Percentiles rank a stretch among this genome's conserved stretches.
These are phyloP conservation scores for Vireo griseus DNA, from an alignment of 2,797 vertebrate genomes.

Conservation along the genomic window DNA sequence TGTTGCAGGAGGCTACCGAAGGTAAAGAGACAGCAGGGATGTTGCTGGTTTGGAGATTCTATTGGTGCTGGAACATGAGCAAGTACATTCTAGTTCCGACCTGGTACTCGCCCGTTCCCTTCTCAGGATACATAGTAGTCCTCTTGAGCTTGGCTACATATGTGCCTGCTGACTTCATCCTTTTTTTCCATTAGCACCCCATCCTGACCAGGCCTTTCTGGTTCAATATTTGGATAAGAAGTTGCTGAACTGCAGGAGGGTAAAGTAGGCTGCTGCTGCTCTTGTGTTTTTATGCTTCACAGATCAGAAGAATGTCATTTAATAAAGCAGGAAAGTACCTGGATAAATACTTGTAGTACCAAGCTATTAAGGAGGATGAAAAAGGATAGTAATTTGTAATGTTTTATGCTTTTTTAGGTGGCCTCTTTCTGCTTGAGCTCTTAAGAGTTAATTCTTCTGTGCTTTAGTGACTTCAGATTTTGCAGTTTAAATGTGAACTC, in stretches of 20 bases:
- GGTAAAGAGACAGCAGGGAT: not conserved
- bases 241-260: not conserved
- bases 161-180: not conserved
- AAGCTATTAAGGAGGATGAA: not conserved
- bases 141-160: rapidly evolving
- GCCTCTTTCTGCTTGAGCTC: not conserved
- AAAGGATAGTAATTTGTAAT: not conserved
- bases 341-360: not conserved
- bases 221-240: not conserved
- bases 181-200: not conserved
- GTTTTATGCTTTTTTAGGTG: not conserved
- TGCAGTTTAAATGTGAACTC: not conserved
- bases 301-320: not conserved
- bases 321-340: not conserved
- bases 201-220: not conserved
- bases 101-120: not conserved
- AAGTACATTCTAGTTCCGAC: not conserved
- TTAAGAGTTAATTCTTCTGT: not conserved
- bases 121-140: not conserved
- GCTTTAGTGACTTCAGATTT: not conserved
- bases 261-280: not conserved
- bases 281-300: not conserved
- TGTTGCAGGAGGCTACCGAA: not conserved
- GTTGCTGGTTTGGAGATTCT: not conserved
- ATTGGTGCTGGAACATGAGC: not conserved